Conservation (phyloP, 2,888 invertebrate genomes). For the Endomychus coccineus region DNA sequence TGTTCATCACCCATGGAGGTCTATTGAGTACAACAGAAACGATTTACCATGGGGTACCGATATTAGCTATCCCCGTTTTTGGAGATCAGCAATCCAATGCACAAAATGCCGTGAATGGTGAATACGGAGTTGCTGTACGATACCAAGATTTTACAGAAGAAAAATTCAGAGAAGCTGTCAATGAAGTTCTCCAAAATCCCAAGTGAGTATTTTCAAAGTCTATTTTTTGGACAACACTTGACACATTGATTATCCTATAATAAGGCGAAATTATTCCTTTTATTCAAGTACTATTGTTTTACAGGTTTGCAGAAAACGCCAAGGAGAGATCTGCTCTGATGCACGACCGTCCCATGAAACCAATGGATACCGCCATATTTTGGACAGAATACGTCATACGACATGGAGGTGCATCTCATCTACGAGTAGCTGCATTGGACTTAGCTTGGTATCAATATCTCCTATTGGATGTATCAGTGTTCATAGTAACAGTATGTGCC, state of each 20-base stretch:
- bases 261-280: too few relatives aligned
- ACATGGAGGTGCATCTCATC: slow-evolving; percentile 27
- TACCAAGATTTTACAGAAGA: slow-evolving; percentile 45
- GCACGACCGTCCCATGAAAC: slow-evolving; percentile 25
- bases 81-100: slow-evolving; percentile 49
- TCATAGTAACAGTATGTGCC: too few relatives aligned
- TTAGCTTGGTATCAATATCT: slow-evolving; percentile 26
- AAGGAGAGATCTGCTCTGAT: slow-evolving; percentile 20
- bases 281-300: too few relatives aligned
- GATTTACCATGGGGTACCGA: slow-evolving; percentile 46
- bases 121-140: slow-evolving; percentile 32
- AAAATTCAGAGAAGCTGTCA: slow-evolving; percentile 36
- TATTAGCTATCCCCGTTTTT: slow-evolving; percentile 48
- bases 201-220: too few relatives aligned
- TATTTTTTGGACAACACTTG: too few relatives aligned
- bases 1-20: slow-evolving; percentile 55
- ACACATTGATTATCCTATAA: too few relatives aligned
- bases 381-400: slow-evolving; percentile 29
- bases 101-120: slow-evolving; percentile 39
- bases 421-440: slow-evolving; percentile 22
- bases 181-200: slow-evolving; percentile 42
- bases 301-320: slow-evolving; percentile 20
- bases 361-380: slow-evolving; percentile 25
- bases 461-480: slow-evolving; percentile 22
- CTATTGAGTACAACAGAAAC: slow-evolving; percentile 52